Evolutionary conservation across 1,140 invertebrate genomes (phyloP), one percentile per base, ranked within the genome.

Genomic region (Argopecten irradians): DNA sequence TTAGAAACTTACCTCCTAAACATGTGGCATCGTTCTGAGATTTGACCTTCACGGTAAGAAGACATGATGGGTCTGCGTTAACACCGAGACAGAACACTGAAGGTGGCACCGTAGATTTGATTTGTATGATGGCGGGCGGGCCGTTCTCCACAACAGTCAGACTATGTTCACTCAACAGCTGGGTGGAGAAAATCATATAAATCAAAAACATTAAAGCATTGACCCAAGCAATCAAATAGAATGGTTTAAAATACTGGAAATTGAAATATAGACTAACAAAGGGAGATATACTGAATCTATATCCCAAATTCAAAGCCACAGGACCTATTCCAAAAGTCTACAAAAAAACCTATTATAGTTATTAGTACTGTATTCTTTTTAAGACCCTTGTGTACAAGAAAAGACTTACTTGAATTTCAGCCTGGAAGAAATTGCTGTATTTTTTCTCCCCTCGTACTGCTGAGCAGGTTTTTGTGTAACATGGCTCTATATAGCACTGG

Each of bases 401-500:
- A 46, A 13, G 34, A 16, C 33, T 28, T 88, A 91, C 91, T 85
- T 86, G 19, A 16, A 92, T 85, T 83, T 90, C 90, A n/a, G 91
- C 88, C 43, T 84, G 85, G 82, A 91, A 92, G 14, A 39, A 19
- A 82, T 89, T 86, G 71, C 90, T 92, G 34, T 9, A 39, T 83
- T 87, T 83, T 32, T 83, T 84, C 1, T 22, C 28, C 46, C 89
- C 84, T n/a, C 86, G 84, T 0, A 86, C 34, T 34, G 33, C 41
- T 22, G 32, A 34, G 82, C 91, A 92, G 86, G 89, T 88, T 34
- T 43, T 35, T 1, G 19, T 55, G 84, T 92, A 89, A 83, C 91
- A 92, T 11, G 90, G 90, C n/a, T 88, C 86, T 0, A 92, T 84
- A 3, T 35, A 34, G 85, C 91, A 92, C 85, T 84, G 34, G 34